Percentiles rank a stretch among this genome's conserved stretches.
phyloP scores from a whole-genome alignment of 2,888 invertebrate species.

The Eupithecia centaureata region DNA sequence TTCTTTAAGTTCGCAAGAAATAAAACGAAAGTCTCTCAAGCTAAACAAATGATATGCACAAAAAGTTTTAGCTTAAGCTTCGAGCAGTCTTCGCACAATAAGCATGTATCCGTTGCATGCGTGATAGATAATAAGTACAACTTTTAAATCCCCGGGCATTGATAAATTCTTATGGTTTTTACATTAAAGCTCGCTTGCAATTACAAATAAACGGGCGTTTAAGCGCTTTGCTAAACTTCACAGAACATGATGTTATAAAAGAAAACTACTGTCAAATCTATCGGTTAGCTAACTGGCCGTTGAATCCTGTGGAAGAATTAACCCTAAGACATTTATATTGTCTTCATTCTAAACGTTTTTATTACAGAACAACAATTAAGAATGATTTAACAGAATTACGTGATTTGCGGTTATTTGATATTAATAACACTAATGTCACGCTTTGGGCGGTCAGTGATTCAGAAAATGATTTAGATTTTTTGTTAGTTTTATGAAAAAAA shows the following conservation, averaged over 20 bases:
- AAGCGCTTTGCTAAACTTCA: not conserved
- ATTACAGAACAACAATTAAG: constrained; percentile 44
- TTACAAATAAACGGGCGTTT: not conserved
- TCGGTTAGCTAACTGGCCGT: not conserved
- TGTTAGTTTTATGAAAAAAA: not conserved
- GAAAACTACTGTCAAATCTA: not conserved
- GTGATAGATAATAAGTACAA: not conserved
- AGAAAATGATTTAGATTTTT: not conserved
- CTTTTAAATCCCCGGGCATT: not conserved
- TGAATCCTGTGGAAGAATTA: not conserved
- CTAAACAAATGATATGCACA: constrained; percentile 4
- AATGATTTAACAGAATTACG: constrained; percentile 46
- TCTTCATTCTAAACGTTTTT: constrained; percentile 12
- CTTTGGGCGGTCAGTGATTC: constrained; percentile 35
- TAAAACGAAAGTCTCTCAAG: not conserved
- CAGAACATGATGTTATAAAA: not conserved
- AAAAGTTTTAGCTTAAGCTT: not conserved
- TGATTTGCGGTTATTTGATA: constrained; percentile 43
- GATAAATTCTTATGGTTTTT: constrained; percentile 4
- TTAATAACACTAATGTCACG: constrained; percentile 43
- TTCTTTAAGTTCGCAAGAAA: not conserved
- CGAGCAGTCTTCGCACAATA: constrained; percentile 1
- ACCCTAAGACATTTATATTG: not conserved
- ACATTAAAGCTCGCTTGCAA: not conserved
- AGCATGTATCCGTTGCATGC: not conserved